These are phyloP conservation scores for Limenitis arthemis DNA, from an alignment of 2,888 invertebrate species.

Conservation along the genomic window DNA sequence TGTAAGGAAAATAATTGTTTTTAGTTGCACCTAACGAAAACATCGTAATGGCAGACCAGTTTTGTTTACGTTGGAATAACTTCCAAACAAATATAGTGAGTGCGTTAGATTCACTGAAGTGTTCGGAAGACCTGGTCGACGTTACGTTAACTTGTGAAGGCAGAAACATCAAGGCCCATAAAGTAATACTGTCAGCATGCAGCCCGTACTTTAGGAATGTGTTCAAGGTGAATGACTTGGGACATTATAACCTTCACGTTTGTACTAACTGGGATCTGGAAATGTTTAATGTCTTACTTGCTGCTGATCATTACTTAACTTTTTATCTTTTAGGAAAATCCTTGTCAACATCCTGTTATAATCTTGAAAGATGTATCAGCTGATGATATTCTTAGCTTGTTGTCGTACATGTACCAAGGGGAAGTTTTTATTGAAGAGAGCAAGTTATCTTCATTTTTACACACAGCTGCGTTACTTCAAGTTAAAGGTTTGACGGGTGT, in stretches of 20 bases:
- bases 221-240: conserved; percentile 77
- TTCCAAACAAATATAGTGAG: conserved; percentile 79
- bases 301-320: neutral
- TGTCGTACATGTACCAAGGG: conserved; percentile 82
- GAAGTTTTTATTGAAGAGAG: conserved; percentile 80
- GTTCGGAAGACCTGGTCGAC: conserved; percentile 79
- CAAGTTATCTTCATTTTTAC: conserved; percentile 75
- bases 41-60: conserved; percentile 75
- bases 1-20: conserved; percentile 29
- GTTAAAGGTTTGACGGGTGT: conserved; percentile 76
- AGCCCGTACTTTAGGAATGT: conserved; percentile 83
- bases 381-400: conserved; percentile 75
- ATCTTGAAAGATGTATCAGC: conserved; percentile 79
- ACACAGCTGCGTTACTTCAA: conserved; percentile 77
- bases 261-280: conserved; percentile 25
- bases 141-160: conserved; percentile 83
- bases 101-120: conserved; percentile 78
- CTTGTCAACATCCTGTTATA: conserved; percentile 81
- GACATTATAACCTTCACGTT: conserved; percentile 63
- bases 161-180: conserved; percentile 79
- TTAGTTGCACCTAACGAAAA: conserved; percentile 37
- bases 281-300: neutral
- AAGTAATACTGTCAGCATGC: conserved; percentile 82
- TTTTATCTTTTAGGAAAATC: conserved; percentile 72
- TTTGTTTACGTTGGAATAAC: conserved; percentile 83